Evolutionary conservation across 2,888 invertebrate genomes (phyloP), one percentile per base, ranked within the genome.

Genomic region (Andrena hattorfiana): DNA sequence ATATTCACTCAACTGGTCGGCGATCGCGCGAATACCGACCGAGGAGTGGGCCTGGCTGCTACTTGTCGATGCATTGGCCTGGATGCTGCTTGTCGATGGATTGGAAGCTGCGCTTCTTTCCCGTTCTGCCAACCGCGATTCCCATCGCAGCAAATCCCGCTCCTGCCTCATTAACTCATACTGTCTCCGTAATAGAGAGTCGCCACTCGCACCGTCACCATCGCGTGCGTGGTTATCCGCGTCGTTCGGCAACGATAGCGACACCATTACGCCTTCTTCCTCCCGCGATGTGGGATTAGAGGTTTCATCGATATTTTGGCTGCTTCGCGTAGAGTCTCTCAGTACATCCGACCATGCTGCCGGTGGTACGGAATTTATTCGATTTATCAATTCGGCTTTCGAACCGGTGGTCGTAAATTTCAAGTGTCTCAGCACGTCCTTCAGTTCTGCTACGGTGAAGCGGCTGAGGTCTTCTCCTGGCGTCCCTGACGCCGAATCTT

Each of bases 71-170:
- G n/a, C 1, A 10, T 67, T n/a, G n/a, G 20, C 28, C 28, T 30
- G 51, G 26, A 5, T 28, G 54, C 7, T 20, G 23, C 54, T 26
- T 0, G 7, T 20, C 20, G 63, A 42, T 16, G 42, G 13, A 4
- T 66, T 26, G 48, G 48, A 28, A 13, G 28, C 20, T 6, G 16
- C 26, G 23, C 49, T 66, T 66, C 66, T 66, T 49, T 66, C 66
- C 23, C 66, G 13, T 66, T 66, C 49, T 5, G 26, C 6, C 16
- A 66, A 26, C 49, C 28, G 66, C 30, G 26, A 10, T 10, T 56
- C 26, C 4, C 54, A 26, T 56, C 0, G 26, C 54, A 56, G 23
- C 0, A 56, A 20, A 56, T 56, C 26, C 1, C 26, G 54, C 10
- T 56, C 54, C 10, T 56, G 54, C 51, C 10, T 49, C n/a, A 67